These are phyloP conservation scores for Melanostoma scalare DNA, from an alignment of 2,888 invertebrate genomes.

Conservation along the genomic window DNA sequence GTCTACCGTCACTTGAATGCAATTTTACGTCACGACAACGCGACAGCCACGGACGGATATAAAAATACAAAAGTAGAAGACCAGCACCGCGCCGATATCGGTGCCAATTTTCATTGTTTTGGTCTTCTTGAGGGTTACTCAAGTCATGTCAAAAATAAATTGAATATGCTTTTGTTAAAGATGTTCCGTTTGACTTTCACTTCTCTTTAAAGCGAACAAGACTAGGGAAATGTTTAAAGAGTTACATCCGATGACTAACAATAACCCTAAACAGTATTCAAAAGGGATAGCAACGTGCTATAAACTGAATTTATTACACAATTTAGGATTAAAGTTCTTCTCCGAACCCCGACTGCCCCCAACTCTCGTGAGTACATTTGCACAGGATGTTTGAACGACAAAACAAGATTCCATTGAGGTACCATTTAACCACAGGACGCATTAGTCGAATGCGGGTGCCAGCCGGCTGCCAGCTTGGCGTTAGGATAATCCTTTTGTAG, in stretches of 20 bases:
- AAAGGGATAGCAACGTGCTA: not conserved
- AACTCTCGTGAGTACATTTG: not conserved
- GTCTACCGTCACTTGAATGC: slow-evolving; percentile 6
- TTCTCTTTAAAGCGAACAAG: not conserved
- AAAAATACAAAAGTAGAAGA: slow-evolving; percentile 38
- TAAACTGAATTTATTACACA: slow-evolving; percentile 39
- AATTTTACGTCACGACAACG: slow-evolving; percentile 36
- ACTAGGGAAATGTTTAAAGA: not conserved
- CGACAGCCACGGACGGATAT: slow-evolving; percentile 11
- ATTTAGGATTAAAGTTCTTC: slow-evolving; percentile 9
- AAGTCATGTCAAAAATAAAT: slow-evolving; percentile 21
- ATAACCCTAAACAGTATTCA: not conserved
- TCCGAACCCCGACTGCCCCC: not conserved
- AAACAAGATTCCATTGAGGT: slow-evolving; percentile 43
- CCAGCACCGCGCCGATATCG: slow-evolving; percentile 40
- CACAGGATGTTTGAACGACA: slow-evolving; percentile 14
- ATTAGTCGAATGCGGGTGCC: slow-evolving; percentile 52
- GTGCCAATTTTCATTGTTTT: slow-evolving; percentile 48
- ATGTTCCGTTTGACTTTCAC: slow-evolving; percentile 33
- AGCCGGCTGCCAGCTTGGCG: not conserved
- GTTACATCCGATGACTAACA: not conserved
- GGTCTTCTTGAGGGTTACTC: slow-evolving; percentile 25
- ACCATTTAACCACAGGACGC: slow-evolving; percentile 41
- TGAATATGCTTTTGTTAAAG: slow-evolving; percentile 1
- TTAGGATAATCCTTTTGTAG: slow-evolving; percentile 42